Conservation (phyloP, 1,140 invertebrate species). For the Drosophila malerkotliana region DNA sequence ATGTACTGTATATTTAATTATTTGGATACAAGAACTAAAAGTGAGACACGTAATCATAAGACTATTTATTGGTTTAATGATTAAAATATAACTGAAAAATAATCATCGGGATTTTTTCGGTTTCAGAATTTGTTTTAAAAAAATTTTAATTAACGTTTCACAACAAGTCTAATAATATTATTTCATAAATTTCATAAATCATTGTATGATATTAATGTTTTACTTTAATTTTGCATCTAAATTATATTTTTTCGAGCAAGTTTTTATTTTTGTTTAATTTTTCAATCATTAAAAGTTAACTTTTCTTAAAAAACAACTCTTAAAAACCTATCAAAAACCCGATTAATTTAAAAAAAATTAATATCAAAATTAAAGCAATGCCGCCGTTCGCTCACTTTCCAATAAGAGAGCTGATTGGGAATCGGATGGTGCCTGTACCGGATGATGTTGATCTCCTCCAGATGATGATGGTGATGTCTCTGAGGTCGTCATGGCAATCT, state of each 20-base stretch:
- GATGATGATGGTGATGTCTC: not conserved
- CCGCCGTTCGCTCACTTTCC: constrained; percentile 59
- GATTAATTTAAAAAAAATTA: not conserved
- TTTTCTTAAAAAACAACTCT: not conserved
- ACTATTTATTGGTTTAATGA: constrained; percentile 37
- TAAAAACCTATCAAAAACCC: not conserved
- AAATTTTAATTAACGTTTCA: too few relatives aligned
- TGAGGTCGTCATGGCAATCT: constrained; percentile 13
- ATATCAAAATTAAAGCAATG: constrained; percentile 34
- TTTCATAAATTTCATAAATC: too few relatives aligned
- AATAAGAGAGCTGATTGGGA: constrained; percentile 55
- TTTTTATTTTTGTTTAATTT: too few relatives aligned
- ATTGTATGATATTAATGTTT: too few relatives aligned
- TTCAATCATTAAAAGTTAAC: too few relatives aligned
- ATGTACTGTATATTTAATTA: constrained; percentile 81
- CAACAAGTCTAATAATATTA: too few relatives aligned
- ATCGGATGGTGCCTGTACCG: constrained; percentile 13
- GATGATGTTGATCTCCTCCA: not conserved
- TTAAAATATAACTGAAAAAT: constrained; percentile 19
- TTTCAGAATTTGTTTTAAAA: not conserved
- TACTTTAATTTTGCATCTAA: too few relatives aligned
- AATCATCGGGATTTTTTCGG: not conserved
- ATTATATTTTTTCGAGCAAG: too few relatives aligned
- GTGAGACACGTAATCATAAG: constrained; percentile 54
- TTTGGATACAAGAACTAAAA: constrained; percentile 72